Base-by-base conservation (phyloP, 2,888 invertebrate genomes). In the Leptopterna dolabrata region DNA sequence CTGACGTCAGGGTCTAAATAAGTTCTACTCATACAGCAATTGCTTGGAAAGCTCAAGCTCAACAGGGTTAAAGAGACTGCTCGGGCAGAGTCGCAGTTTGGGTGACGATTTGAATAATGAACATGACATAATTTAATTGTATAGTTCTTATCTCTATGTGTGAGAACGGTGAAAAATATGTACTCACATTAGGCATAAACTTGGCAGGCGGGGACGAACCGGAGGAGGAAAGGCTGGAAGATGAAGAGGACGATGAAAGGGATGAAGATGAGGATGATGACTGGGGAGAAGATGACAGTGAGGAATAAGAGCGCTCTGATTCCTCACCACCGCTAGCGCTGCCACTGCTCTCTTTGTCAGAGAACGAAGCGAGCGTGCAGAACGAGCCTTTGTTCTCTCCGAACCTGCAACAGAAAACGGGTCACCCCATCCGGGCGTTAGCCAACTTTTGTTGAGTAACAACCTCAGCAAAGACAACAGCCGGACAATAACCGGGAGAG, bases 361-460 rank as follows among this genome's bases (percentile, higher is more conserved):
- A 91, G 87, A 91, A 91, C 63, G 91, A 91, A 30, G 91, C 92
- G 84, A 92, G 90, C 86, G 91, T 91, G 89, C 91, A 92, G 89
- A 91, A 91, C 47, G 92, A 92, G n/a, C 92, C 92, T 90, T 91
- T 90, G 88, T 91, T 91, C 89, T 92, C 92, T 16, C 92, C 92
- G 90, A 92, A 92, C 89, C 92, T 91, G 87, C 80, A 89, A 90
- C 86, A 88, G 71, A 88, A 83, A 85, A 71, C 30, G 41, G 63
- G 63, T 63, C 63, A 63, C 63, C 63, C 36, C 63, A 63, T 63
- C 63, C 63, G 63, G 63, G 63, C 63, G 7, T 63, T 63, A 63
- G 63, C 63, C 63, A 63, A 63, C 63, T 63, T 63, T 63, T 24
- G 19, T 63, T 63, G 63, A 24, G 24, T 63, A 63, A 30, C 29